These are phyloP conservation scores for Tetragnatha montana DNA, from an alignment of 2,888 invertebrate species.

Conservation along the genomic window DNA sequence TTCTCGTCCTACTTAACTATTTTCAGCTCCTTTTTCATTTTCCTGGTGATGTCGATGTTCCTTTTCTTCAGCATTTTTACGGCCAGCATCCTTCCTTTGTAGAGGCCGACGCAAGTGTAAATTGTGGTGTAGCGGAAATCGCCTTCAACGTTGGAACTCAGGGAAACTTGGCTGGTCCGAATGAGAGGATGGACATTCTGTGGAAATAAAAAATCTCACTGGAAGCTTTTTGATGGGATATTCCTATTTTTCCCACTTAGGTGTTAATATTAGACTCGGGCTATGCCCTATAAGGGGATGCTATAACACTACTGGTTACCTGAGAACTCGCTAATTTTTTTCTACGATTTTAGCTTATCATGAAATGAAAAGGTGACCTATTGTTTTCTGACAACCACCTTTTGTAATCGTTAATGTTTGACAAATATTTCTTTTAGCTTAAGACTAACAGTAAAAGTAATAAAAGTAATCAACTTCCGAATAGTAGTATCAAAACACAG, in stretches of 20 bases:
- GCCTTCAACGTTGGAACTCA: constrained; percentile 92
- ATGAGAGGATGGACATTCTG: constrained; percentile 78
- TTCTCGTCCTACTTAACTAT: constrained; percentile 77
- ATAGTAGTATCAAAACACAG: too few species aligned
- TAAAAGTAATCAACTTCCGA: too few species aligned
- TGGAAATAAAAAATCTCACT: neutral
- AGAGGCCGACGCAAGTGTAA: constrained; percentile 92
- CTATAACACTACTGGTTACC: too few species aligned
- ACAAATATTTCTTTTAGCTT: too few species aligned
- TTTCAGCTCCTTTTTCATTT: constrained; percentile 94
- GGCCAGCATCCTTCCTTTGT: constrained; percentile 90
- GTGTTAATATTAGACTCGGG: too few species aligned
- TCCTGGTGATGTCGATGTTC: constrained; percentile 90
- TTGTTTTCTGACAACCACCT: too few species aligned
- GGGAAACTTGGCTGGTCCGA: constrained; percentile 90
- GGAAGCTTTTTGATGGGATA: neutral
- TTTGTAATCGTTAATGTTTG: too few species aligned
- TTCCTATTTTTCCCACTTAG: neutral
- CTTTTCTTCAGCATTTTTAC: constrained; percentile 91
- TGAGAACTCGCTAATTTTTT: too few species aligned
- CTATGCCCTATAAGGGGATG: too few species aligned
- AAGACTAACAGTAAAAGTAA: too few species aligned
- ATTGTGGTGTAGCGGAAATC: constrained; percentile 93
- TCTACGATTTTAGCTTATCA: too few species aligned
- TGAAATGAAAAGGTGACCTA: too few species aligned